Evolutionary conservation across 2,113 vertebrate species (phyloP).

Genomic region (Chinchilla lanigera): DNA sequence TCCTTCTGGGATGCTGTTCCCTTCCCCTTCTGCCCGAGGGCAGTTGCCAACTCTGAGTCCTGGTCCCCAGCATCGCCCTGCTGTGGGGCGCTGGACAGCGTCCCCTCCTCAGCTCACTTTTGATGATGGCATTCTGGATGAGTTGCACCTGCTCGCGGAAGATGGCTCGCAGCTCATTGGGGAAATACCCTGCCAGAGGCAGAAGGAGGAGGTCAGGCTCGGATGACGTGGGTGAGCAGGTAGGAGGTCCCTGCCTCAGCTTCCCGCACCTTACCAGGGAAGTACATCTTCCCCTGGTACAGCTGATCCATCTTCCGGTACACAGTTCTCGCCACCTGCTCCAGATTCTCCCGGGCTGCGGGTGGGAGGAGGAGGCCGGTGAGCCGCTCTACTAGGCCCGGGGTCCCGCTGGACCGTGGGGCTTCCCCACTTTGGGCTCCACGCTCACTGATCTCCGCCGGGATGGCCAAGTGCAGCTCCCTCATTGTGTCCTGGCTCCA

Average conservation of each 20-base stretch:
- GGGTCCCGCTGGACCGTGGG: background rate
- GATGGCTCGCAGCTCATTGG: slow-evolving; percentile 62
- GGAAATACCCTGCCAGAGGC: slow-evolving; percentile 59
- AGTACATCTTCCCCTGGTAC: slow-evolving; percentile 77
- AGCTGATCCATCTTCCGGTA: slow-evolving; percentile 74
- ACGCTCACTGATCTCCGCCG: slow-evolving; percentile 78
- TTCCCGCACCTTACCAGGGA: slow-evolving; percentile 65
- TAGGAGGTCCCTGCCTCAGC: background rate
- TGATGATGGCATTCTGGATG: slow-evolving; percentile 71
- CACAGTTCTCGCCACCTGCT: slow-evolving; percentile 61
- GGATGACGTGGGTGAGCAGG: accelerated
- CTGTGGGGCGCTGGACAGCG: background rate
- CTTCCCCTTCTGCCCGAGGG: background rate
- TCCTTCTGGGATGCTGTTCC: no score
- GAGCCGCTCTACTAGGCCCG: background rate
- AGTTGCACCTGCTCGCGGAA: slow-evolving; percentile 73
- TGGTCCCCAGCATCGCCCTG: background rate
- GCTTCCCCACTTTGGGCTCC: background rate
- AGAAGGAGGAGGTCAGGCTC: background rate
- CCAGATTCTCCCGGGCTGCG: slow-evolving; percentile 66
- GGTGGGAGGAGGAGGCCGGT: background rate
- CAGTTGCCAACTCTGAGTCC: background rate
- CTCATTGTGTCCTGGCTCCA: slow-evolving; percentile 76
- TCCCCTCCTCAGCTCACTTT: slow-evolving; percentile 59
- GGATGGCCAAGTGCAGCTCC: slow-evolving; percentile 72